phyloP scores from a whole-genome alignment of 2,113 vertebrate species.

The Falco punctatus region DNA sequence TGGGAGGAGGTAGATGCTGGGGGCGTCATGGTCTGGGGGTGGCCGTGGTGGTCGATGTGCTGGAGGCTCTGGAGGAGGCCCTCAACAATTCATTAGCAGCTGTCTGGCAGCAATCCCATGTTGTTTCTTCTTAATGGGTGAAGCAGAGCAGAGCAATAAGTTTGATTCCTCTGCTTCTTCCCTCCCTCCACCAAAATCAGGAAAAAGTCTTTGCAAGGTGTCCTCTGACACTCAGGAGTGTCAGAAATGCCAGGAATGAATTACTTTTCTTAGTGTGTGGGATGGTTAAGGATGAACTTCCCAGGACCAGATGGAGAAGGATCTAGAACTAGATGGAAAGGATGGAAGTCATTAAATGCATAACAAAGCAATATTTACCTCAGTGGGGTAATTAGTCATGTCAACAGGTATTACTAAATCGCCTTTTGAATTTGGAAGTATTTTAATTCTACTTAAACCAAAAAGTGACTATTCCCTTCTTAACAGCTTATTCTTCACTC shows the following conservation, averaged over 20 bases:
- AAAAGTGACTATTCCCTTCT: background rate
- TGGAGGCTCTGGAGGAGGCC: background rate
- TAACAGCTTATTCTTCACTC: background rate
- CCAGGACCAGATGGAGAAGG: background rate
- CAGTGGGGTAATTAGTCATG: background rate
- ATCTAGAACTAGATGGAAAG: background rate
- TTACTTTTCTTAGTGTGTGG: background rate
- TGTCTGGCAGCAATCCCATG: fast-evolving
- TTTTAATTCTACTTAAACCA: background rate
- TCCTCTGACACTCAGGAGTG: background rate
- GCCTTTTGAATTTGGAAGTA: background rate
- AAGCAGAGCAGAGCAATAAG: background rate
- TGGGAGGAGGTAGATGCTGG: background rate
- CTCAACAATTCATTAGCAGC: background rate
- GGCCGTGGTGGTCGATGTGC: fast-evolving
- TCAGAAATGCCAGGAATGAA: background rate
- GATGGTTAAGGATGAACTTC: background rate
- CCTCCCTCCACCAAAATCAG: background rate
- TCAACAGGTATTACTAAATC: background rate
- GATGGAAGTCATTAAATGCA: background rate
- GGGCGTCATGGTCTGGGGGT: too few relatives aligned
- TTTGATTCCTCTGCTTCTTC: background rate
- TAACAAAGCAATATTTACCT: background rate
- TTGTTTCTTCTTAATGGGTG: background rate
- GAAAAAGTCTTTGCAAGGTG: background rate